Evolutionary conservation across 2,113 vertebrate species (phyloP), one percentile per base, ranked within the genome.

Genomic region (Labeo catla): DNA sequence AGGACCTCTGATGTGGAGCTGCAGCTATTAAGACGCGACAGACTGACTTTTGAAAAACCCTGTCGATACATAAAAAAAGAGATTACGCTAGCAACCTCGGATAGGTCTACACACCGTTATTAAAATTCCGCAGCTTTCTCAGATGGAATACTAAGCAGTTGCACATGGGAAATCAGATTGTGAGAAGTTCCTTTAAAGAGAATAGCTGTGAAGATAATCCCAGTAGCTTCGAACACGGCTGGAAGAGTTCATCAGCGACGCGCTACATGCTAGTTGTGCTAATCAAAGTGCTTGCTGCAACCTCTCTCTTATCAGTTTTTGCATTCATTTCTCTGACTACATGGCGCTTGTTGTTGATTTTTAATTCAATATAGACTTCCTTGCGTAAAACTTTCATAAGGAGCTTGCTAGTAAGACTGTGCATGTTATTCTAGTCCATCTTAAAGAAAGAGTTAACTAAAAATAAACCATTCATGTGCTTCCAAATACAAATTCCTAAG

Each of bases 191-290:
- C 66, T 78, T 63, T 68, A 8, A 45, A 83, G 49, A 76, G 59
- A 74, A 74, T 59, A 59, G 76, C 82, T 79, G 45, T 12, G 43
- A 72, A 82, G 59, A 85, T 57, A 82, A 85, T 86, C 86, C 83
- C 52, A 78, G 45, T 73, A 49, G 78, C 50, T 72, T 88, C 43
- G 36, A 76, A 50, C 57, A 85, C 15, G 36, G 73, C 43, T 85
- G 63, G 5, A 52, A 50, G 66, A 87, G 68, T 81, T 88, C 74
- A 65, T 50, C 47, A 79, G 79, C 78, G 82, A 57, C 16, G 77
- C 84, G 68, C 88, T 81, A 89, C 84, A 84, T 89, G 89, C 88
- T 88, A 84, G 87, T 66, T 84, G 88, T 89, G 81, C 89, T 90
- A 91, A 85, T 90, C 79, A 86, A 86, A 81, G 84, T 76, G 86